Base-by-base conservation (phyloP, 2,888 invertebrate genomes). In the Abrostola triplasia region DNA sequence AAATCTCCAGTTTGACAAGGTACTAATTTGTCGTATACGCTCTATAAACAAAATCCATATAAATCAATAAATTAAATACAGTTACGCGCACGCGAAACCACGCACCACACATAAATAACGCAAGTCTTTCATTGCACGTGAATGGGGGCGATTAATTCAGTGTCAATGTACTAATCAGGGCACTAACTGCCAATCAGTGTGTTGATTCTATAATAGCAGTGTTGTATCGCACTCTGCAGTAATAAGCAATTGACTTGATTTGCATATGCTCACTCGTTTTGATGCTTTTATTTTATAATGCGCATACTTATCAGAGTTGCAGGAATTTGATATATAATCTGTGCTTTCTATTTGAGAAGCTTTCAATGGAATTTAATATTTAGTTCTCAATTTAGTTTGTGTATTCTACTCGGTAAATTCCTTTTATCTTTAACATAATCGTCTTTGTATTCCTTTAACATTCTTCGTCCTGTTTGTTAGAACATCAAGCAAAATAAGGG, bases 101-200 rank as follows among this genome's bases (percentile, higher is more conserved):
- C 62, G 62, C 57, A 67, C 56, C 48, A 63, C 53, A 59, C 50
- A 72, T 75, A 72, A 67, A 76, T 76, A 79, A 76, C 58, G 63
- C 50, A 36, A 73, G 66, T 79, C 77, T 80, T 78, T 78, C 73
- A 77, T 75, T 79, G 76, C 63, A 65, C 60, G 69, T 68, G 69
- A 81, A 80, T 73, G 73, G 52, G 69, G 74, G 58, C 64, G 73
- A 78, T 71, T 83, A 79, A 76, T 80, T 75, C 63, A 76, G 80
- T 84, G 88, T 88, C 90, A 90, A 87, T 85, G 87, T 89, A 88
- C 91, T 85, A 86, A 87, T 84, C 84, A 85, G 80, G 82, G 77
- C 83, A 83, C 78, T 79, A 78, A 85, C 77, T 82, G 76, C 76
- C 82, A 86, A 86, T 88, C 78, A 67, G 49, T 53, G 52, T 55